phyloP scores from a whole-genome alignment of 2,888 invertebrate genomes.

The Idaea straminata region DNA sequence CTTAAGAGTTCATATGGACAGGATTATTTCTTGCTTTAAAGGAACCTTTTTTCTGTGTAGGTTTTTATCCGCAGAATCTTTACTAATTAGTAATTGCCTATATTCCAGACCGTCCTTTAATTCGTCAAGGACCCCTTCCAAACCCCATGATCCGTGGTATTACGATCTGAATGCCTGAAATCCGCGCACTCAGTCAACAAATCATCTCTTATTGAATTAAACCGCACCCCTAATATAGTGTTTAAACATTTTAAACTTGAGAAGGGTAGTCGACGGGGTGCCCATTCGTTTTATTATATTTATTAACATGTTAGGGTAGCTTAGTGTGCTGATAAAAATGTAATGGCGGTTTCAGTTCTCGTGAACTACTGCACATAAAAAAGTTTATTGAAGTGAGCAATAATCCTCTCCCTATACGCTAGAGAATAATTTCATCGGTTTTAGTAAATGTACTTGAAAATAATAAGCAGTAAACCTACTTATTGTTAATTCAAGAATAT shows the following conservation, averaged over 20 bases:
- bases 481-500: too few species aligned
- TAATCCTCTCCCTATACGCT: too few species aligned
- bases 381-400: constrained; percentile 3
- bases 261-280: constrained; percentile 19
- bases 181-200: constrained; percentile 21
- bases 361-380: background rate
- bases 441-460: too few species aligned
- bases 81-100: background rate
- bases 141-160: constrained; percentile 20
- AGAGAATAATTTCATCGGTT: too few species aligned
- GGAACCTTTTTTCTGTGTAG: too few species aligned
- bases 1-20: too few species aligned
- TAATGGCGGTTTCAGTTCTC: background rate
- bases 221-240: constrained; percentile 38
- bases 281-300: constrained; percentile 17
- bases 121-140: constrained; percentile 12
- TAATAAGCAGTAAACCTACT: too few species aligned
- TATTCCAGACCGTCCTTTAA: background rate
- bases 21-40: too few species aligned
- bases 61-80: too few species aligned
- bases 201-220: constrained; percentile 38
- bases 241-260: constrained; percentile 42
- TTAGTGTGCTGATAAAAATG: background rate
- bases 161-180: constrained; percentile 14
- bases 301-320: constrained; percentile 14